Conservation (phyloP, 2,888 invertebrate genomes). For the Abrostola tripartita region DNA sequence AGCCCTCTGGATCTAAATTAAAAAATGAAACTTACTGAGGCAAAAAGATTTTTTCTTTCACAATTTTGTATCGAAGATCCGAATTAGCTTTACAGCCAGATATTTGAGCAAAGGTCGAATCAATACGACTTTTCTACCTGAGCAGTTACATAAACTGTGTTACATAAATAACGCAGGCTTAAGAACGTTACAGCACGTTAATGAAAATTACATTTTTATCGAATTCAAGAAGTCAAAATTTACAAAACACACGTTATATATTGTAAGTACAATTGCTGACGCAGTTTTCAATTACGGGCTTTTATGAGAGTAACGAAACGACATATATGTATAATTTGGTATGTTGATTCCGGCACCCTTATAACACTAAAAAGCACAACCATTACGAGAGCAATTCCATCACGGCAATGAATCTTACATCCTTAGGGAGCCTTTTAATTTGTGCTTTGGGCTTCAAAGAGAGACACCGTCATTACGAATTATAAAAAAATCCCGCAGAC, state of each 20-base stretch:
- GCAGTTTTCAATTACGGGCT: conserved; percentile 13
- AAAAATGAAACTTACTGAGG: too few species aligned
- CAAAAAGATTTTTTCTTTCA: too few species aligned
- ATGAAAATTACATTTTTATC: neutral
- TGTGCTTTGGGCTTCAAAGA: conserved; percentile 64
- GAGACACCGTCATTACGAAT: conserved; percentile 31
- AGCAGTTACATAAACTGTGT: conserved; percentile 27
- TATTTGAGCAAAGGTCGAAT: conserved; percentile 21
- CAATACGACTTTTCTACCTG: conserved; percentile 17
- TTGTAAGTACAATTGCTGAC: neutral
- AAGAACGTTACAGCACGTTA: neutral
- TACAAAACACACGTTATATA: too few species aligned
- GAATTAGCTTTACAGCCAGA: neutral
- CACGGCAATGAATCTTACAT: conserved; percentile 72
- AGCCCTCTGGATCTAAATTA: too few species aligned
- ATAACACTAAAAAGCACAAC: conserved; percentile 64
- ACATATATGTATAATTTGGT: conserved; percentile 37
- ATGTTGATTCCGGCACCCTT: conserved; percentile 32
- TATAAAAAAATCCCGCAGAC: conserved; percentile 16
- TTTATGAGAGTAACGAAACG: conserved; percentile 30
- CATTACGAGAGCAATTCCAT: conserved; percentile 67
- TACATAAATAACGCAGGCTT: conserved; percentile 12
- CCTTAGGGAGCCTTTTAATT: conserved; percentile 75
- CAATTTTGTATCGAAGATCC: neutral
- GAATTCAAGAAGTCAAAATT: too few species aligned